Evolutionary conservation across 2,888 invertebrate genomes (phyloP).

Genomic region (Meteorus cinctellus): DNA sequence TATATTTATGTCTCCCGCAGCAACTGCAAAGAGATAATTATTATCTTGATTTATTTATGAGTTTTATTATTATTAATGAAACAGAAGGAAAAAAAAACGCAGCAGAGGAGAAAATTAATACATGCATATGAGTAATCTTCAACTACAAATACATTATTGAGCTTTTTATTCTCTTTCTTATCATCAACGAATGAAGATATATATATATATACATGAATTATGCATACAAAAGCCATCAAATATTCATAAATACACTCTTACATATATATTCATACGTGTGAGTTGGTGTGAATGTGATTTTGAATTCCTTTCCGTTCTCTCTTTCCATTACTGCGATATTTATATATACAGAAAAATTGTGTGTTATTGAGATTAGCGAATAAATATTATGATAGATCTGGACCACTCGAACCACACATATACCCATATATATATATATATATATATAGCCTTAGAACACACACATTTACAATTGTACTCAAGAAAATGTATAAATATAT

Average conservation of each 20-base stretch:
- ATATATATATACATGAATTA: not conserved
- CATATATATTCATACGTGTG: not conserved
- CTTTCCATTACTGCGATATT: not conserved
- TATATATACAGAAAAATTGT: not conserved
- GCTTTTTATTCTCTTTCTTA: slow-evolving; percentile 19
- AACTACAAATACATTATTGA: slow-evolving; percentile 33
- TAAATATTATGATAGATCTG: slow-evolving; percentile 31
- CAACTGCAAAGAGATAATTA: slow-evolving; percentile 31
- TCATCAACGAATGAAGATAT: slow-evolving; percentile 24
- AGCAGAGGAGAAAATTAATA: slow-evolving; percentile 9
- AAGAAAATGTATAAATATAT: slow-evolving; percentile 51
- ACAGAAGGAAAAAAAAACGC: slow-evolving; percentile 40
- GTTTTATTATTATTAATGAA: slow-evolving; percentile 39
- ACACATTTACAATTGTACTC: not conserved
- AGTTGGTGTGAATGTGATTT: too few species aligned
- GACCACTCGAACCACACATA: slow-evolving; percentile 45
- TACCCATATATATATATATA: not conserved
- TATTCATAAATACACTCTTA: too few species aligned
- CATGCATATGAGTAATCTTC: slow-evolving; percentile 49
- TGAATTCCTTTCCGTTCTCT: not conserved
- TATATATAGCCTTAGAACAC: not conserved
- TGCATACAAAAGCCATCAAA: not conserved
- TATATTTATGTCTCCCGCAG: slow-evolving; percentile 23
- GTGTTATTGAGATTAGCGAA: slow-evolving; percentile 16
- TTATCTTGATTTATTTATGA: slow-evolving; percentile 41